Conservation (phyloP, 2,113 vertebrate genomes). For the Onychostruthus taczanowskii region DNA sequence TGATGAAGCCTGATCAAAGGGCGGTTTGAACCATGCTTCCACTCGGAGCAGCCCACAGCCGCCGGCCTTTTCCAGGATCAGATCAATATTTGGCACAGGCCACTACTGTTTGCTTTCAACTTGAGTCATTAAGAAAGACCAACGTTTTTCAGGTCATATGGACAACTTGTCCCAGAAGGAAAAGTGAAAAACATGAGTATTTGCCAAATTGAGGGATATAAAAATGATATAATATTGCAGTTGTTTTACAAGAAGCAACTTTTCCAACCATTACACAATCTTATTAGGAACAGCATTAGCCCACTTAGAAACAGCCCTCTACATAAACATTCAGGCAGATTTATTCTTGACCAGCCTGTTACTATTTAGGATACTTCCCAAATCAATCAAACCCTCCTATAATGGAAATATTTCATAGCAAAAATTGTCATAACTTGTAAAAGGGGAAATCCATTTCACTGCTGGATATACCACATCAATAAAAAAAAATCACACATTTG, state of each 20-base stretch:
- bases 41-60: background rate
- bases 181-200: background rate
- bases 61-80: background rate
- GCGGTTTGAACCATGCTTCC: background rate
- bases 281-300: background rate
- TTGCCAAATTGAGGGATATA: background rate
- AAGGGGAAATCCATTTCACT: conserved; percentile 38
- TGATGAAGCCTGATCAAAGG: background rate
- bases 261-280: background rate
- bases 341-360: background rate
- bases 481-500: conserved; percentile 40
- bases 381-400: conserved; percentile 9
- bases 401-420: conserved; percentile 5
- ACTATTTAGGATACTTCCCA: background rate
- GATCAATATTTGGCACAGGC: background rate
- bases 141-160: background rate
- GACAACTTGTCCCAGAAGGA: background rate
- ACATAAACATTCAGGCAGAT: background rate
- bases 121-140: background rate
- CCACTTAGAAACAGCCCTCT: background rate
- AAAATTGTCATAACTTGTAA: conserved; percentile 35
- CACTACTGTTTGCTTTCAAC: background rate
- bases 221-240: background rate
- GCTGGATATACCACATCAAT: background rate
- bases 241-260: background rate